A percentile compares a stretch with the other conserved stretches of the same genome.
These are phyloP conservation scores for Nasua narica DNA, from an alignment of 2,797 vertebrate genomes.

Conservation along the genomic window DNA sequence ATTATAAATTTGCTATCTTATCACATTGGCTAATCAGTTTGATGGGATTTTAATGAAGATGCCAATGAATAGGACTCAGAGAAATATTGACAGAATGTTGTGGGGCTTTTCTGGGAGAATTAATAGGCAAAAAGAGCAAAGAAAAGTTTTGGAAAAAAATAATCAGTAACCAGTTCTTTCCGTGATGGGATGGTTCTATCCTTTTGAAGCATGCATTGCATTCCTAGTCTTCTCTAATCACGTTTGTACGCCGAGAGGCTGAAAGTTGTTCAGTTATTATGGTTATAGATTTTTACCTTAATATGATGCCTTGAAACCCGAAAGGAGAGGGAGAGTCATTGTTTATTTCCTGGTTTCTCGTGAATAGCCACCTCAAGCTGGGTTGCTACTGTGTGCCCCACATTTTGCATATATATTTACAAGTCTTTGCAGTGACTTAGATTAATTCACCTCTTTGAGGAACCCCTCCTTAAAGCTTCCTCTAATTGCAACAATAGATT, in stretches of 20 bases:
- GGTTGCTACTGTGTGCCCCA: background rate
- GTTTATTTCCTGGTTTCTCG: background rate
- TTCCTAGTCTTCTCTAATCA: background rate
- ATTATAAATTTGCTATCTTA: background rate
- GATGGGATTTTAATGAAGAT: conserved; percentile 14
- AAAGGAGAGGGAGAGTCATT: background rate
- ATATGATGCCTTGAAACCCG: background rate
- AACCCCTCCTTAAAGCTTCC: background rate
- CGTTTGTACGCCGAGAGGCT: background rate
- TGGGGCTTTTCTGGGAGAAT: conserved; percentile 26
- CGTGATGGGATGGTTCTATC: background rate
- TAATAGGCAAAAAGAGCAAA: background rate
- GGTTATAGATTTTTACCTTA: background rate
- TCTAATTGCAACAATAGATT: background rate
- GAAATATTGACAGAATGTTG: background rate
- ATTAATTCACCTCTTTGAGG: background rate
- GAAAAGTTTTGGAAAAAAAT: background rate
- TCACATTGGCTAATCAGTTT: background rate
- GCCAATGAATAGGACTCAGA: background rate
- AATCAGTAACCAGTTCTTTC: background rate
- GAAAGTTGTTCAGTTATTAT: background rate
- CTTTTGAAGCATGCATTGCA: background rate
- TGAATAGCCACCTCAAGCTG: background rate
- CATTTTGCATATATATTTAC: background rate
- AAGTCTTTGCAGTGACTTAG: background rate